These are phyloP conservation scores for Hucho hucho DNA, from an alignment of 2,113 vertebrate genomes.

Conservation along the genomic window DNA sequence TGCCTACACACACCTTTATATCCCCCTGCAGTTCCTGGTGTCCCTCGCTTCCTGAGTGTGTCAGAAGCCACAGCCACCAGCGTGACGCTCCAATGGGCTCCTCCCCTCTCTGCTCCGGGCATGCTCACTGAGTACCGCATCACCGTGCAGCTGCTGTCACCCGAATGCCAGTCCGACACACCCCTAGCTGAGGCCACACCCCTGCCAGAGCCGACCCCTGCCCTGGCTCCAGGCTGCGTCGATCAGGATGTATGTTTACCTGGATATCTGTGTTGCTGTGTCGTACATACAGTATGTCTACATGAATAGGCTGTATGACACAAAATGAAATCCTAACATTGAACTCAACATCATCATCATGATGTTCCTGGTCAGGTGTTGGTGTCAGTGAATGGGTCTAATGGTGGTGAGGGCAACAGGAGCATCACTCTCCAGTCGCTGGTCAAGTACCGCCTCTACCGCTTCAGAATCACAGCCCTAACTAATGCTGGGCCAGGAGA, in stretches of 20 bases:
- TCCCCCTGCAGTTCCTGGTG: conserved; percentile 79
- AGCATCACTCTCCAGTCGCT: conserved; percentile 78
- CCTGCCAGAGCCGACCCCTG: conserved; percentile 22
- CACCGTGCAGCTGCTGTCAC: conserved; percentile 76
- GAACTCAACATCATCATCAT: too few relatives aligned
- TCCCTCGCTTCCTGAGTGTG: conserved; percentile 78
- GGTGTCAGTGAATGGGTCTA: conserved; percentile 73
- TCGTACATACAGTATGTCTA: too few relatives aligned
- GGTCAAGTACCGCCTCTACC: conserved; percentile 88
- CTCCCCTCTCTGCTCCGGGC: conserved; percentile 80
- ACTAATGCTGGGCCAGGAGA: conserved; percentile 86
- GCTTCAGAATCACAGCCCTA: conserved; percentile 86
- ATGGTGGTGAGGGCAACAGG: conserved; percentile 49
- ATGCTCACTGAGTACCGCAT: conserved; percentile 87
- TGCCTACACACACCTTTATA: not conserved
- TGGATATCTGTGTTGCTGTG: too few relatives aligned
- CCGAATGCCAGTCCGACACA: conserved; percentile 71
- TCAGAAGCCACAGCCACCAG: conserved; percentile 79
- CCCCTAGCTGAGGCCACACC: not conserved
- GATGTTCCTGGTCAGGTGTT: conserved; percentile 39
- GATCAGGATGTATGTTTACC: conserved; percentile 48
- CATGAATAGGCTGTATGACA: too few relatives aligned
- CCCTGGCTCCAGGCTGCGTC: conserved; percentile 65
- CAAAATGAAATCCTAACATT: too few relatives aligned
- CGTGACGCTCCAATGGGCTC: conserved; percentile 84